A percentile compares a stretch with the other conserved stretches of the same genome.
Conservation (phyloP, 64 coral and sea anemone genomes). For the Montipora foliosa region DNA sequence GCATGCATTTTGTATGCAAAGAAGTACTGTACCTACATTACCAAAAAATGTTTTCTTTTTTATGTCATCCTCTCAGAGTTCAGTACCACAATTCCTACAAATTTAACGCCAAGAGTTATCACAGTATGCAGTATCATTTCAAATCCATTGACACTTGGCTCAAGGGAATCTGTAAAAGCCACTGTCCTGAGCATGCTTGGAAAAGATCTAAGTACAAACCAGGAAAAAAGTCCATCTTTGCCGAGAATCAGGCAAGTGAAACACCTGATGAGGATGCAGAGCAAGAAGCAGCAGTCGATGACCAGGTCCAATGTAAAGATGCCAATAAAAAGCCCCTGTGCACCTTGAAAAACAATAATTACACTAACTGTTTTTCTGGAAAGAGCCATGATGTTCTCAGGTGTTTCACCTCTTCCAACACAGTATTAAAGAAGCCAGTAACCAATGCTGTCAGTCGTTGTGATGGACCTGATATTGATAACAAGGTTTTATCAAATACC, state of each 20-base stretch:
- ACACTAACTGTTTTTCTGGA: neutral
- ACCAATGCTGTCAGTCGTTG: neutral
- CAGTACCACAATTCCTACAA: slow-evolving; percentile 93
- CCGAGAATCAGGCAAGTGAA: slow-evolving; percentile 61
- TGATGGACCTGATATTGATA: neutral
- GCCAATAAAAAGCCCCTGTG: neutral
- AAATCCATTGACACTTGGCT: slow-evolving; percentile 98
- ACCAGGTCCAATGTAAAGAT: neutral
- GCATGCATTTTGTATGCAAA: no score
- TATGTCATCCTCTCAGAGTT: slow-evolving; percentile 54
- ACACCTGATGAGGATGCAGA: slow-evolving; percentile 68
- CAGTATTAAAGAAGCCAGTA: neutral
- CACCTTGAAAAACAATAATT: no score
- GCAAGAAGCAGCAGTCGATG: slow-evolving; percentile 60
- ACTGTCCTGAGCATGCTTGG: slow-evolving; percentile 88
- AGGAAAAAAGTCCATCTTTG: slow-evolving; percentile 93
- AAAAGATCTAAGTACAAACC: slow-evolving; percentile 71
- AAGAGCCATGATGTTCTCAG: neutral
- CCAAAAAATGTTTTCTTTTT: no score
- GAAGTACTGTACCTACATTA: no score
- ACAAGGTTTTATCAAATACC: neutral
- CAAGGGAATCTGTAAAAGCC: slow-evolving; percentile 87
- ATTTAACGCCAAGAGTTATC: slow-evolving; percentile 92
- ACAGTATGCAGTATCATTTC: slow-evolving; percentile 93
- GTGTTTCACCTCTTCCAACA: neutral